Conservation (phyloP, 1,140 invertebrate species). For the Drosophila tropicalis region DNA sequence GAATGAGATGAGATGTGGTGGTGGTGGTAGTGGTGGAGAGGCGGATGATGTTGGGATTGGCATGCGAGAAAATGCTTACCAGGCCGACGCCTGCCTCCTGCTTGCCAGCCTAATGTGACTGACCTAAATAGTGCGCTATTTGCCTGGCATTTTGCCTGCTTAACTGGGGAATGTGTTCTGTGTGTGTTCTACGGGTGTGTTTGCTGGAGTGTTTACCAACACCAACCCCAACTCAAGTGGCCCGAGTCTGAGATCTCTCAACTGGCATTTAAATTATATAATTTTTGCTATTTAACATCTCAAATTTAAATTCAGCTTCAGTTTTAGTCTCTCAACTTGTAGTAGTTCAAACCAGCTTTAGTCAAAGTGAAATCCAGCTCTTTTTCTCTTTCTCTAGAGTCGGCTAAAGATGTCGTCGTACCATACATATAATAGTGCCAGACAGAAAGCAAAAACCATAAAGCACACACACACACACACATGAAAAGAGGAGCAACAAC, state of each 20-base stretch:
- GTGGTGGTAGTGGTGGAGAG: too few relatives aligned
- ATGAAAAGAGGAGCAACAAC: background rate
- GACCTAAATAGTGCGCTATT: conserved; percentile 74
- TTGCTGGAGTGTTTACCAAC: conserved; percentile 64
- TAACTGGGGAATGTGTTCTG: conserved; percentile 20
- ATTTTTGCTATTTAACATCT: conserved; percentile 74
- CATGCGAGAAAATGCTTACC: conserved; percentile 36
- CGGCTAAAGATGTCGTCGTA: conserved; percentile 9
- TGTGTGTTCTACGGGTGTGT: conserved; percentile 32
- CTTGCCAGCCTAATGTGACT: conserved; percentile 73
- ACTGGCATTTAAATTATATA: conserved; percentile 70
- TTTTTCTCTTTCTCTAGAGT: background rate
- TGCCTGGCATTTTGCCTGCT: conserved; percentile 56
- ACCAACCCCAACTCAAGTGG: conserved; percentile 46
- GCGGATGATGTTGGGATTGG: background rate
- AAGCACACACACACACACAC: conserved; percentile 41
- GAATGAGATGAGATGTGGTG: too few relatives aligned
- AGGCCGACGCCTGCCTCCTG: conserved; percentile 54
- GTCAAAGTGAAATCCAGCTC: background rate
- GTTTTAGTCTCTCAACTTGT: conserved; percentile 6
- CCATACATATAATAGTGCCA: background rate
- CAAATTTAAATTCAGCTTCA: conserved; percentile 61
- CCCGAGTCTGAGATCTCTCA: conserved; percentile 34
- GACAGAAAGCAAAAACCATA: conserved; percentile 35
- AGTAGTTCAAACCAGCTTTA: conserved; percentile 25